Conservation (phyloP, 2,888 invertebrate genomes). For the Phortica okadai region DNA sequence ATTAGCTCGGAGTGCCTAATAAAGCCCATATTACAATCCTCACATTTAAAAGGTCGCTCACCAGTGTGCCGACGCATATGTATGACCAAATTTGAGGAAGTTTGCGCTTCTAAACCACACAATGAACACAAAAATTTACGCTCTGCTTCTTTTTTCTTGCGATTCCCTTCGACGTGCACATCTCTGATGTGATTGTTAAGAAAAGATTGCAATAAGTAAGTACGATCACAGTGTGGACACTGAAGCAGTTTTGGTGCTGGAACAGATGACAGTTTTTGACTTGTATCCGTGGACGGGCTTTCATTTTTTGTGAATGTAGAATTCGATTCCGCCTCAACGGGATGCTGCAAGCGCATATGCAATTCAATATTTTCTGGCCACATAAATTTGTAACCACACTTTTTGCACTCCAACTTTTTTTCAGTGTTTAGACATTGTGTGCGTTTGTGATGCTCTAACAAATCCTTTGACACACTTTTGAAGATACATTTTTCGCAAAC, state of each 20-base stretch:
- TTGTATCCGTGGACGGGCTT: not conserved
- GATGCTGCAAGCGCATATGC: conserved; percentile 42
- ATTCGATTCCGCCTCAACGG: not conserved
- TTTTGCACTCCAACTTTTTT: conserved; percentile 44
- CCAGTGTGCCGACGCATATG: conserved; percentile 82
- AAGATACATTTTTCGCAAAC: conserved; percentile 78
- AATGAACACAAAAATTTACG: conserved; percentile 78
- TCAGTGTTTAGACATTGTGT: conserved; percentile 54
- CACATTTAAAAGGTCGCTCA: conserved; percentile 80
- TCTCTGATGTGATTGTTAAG: conserved; percentile 39
- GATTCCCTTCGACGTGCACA: conserved; percentile 20
- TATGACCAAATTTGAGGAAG: conserved; percentile 79
- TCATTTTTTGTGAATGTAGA: not conserved
- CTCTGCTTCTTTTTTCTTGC: conserved; percentile 16
- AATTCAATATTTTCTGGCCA: conserved; percentile 47
- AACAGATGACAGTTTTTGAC: not conserved
- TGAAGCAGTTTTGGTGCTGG: conserved; percentile 53
- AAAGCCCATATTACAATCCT: conserved; percentile 79
- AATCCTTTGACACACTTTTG: conserved; percentile 76
- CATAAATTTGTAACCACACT: conserved; percentile 49
- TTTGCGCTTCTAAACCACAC: conserved; percentile 79
- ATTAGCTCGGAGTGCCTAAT: conserved; percentile 79
- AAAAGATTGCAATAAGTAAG: conserved; percentile 43
- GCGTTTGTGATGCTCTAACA: conserved; percentile 75
- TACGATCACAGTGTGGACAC: conserved; percentile 78